Evolutionary conservation across 2,888 invertebrate species (phyloP), one percentile per base, ranked within the genome.

Genomic region (Strigamia crassipes): DNA sequence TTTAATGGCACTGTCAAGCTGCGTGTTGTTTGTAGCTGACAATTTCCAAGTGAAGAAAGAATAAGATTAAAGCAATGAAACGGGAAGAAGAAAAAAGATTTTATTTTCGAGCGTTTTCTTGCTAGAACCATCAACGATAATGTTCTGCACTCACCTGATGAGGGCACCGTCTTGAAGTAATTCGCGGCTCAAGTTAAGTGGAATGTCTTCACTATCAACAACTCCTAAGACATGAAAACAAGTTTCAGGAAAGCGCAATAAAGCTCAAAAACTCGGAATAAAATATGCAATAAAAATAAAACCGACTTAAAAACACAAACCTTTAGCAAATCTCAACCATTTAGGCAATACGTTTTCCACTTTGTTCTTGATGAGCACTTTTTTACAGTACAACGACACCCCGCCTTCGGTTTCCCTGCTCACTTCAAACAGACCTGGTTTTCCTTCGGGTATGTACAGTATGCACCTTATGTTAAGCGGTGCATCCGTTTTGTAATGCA

Each of bases 191-290:
- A 99, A 90, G 91, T 99, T 99, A 82, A 99, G 89, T 66, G 99
- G 99, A 89, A 99, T 97, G 89, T 99, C 99, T 90, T 99, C 99
- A 0, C 97, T 97, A 90, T 99, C 99, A 18, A 99, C 96, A 41
- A 99, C 97, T 87, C 97, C 92, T 92, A 86, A 79, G 85, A 85
- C 15, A 81, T 3, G 61, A 66, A 66, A 66, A 66, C 61, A 78
- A 78, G 41, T 23, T 78, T 78, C 12, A 46, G 15, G 5, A 46
- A 13, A 13, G 46, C n/a, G 46, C 46, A 46, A 46, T 46, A 46
- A 46, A n/a, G 9, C 46, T 46, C 46, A 46, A 46, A 42, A 46
- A 13, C 46, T 46, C 46, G 41, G 41, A 23, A 77, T 21, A 31
- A 31, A 77, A 77, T 21, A 77, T 21, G 38, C 38, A 77, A 77